phyloP scores from a whole-genome alignment of 2,797 vertebrate species.

The Enteromius paludinosus region DNA sequence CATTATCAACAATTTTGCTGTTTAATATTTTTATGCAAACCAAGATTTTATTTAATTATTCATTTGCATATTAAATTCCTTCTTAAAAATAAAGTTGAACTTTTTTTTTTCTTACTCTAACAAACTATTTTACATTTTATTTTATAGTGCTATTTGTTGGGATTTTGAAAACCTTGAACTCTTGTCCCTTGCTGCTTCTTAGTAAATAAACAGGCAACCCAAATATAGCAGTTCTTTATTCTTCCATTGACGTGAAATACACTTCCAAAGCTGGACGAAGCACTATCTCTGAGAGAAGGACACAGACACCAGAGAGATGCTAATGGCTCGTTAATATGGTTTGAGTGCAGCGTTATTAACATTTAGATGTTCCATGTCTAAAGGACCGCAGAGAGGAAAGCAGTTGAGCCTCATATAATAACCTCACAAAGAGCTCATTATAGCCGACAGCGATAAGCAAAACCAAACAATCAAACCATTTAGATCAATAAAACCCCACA shows the following conservation, averaged over 20 bases:
- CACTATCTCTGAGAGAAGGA: not conserved
- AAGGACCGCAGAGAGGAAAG: not conserved
- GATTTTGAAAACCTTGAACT: not conserved
- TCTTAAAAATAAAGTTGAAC: too few relatives aligned
- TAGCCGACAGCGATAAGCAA: slow-evolving; percentile 71
- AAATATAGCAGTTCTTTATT: slow-evolving; percentile 10
- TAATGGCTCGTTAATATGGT: slow-evolving; percentile 38
- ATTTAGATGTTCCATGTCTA: slow-evolving; percentile 40
- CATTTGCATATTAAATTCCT: too few relatives aligned
- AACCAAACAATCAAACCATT: slow-evolving; percentile 66
- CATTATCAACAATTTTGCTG: not conserved
- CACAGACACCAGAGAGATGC: slow-evolving; percentile 13
- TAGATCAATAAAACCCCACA: slow-evolving; percentile 66
- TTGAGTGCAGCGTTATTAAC: slow-evolving; percentile 40
- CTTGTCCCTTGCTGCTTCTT: not conserved
- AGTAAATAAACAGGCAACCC: not conserved
- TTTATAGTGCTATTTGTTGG: too few relatives aligned
- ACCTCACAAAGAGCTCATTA: slow-evolving; percentile 69
- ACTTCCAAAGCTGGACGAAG: slow-evolving; percentile 2
- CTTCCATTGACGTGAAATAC: not conserved
- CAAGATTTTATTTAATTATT: not conserved
- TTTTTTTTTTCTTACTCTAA: too few relatives aligned
- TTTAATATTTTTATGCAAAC: not conserved
- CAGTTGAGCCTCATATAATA: slow-evolving; percentile 35
- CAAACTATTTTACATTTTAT: not conserved